Percentiles rank a stretch among this genome's conserved stretches.
Conservation (phyloP, 2,797 vertebrate genomes). For the Coregonus suidteri region DNA sequence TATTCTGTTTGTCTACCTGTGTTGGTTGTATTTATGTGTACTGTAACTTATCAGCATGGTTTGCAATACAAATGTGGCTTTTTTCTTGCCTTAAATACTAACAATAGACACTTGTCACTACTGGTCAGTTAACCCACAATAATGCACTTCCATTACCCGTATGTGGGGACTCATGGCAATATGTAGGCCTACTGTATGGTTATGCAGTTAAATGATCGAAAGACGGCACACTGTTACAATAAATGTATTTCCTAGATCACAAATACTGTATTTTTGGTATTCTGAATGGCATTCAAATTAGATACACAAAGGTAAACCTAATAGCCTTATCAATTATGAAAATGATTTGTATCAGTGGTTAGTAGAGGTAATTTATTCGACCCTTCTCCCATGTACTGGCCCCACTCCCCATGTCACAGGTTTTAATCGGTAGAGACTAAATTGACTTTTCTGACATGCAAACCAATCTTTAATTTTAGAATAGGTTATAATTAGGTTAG, state of each 20-base stretch:
- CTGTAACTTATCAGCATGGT: not conserved
- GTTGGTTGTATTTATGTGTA: not conserved
- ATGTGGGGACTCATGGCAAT: not conserved
- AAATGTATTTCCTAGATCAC: not conserved
- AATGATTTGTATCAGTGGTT: too few species aligned
- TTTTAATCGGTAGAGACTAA: too few species aligned
- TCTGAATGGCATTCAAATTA: not conserved
- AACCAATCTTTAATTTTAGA: too few species aligned
- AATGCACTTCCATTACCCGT: not conserved
- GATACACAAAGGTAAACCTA: not conserved
- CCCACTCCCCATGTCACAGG: too few species aligned
- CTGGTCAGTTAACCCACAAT: not conserved
- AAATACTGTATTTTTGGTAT: not conserved
- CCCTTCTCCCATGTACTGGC: too few species aligned
- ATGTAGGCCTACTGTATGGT: not conserved
- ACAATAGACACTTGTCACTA: not conserved
- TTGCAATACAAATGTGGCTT: not conserved
- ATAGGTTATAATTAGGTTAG: too few species aligned
- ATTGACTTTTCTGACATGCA: too few species aligned
- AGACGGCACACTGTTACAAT: not conserved
- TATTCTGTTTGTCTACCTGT: not conserved
- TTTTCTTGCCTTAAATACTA: too few species aligned
- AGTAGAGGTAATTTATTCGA: too few species aligned
- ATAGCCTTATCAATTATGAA: too few species aligned
- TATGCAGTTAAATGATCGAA: not conserved